Percentiles rank a stretch among this genome's conserved stretches.
Evolutionary conservation across 2,888 invertebrate genomes (phyloP).

Genomic region (Litoditis marina): DNA sequence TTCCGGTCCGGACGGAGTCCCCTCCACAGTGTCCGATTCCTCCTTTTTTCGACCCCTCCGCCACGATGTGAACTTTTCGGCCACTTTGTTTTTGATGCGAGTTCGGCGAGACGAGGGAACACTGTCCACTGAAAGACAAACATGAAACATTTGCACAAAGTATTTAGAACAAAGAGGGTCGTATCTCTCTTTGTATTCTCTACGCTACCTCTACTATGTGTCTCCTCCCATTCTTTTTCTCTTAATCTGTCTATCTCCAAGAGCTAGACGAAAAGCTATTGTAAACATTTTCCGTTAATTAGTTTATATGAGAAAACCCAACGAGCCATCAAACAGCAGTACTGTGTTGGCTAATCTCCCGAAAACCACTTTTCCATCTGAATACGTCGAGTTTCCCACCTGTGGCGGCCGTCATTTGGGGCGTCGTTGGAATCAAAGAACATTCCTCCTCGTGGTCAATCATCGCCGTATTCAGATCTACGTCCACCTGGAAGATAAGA

Average conservation of each 20-base stretch:
- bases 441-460: not conserved
- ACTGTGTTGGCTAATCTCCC: no score
- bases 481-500: not conserved
- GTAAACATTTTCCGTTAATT: no score
- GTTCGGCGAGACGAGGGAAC: conserved; percentile 19
- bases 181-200: no score
- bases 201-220: not conserved
- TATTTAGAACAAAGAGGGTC: no score
- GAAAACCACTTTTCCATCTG: no score
- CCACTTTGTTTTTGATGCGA: conserved; percentile 36
- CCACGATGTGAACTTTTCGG: conserved; percentile 47
- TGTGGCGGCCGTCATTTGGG: not conserved
- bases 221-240: not conserved
- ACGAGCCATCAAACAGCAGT: no score
- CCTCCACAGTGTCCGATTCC: conserved; percentile 16
- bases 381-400: not conserved
- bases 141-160: no score
- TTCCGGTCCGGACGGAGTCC: no score
- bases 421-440: not conserved
- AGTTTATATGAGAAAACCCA: no score
- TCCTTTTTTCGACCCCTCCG: conserved; percentile 30
- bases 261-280: no score
- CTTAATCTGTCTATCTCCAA: not conserved
- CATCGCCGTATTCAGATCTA: no score
- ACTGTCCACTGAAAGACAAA: not conserved